Evolutionary conservation across 1,140 invertebrate genomes (phyloP), one percentile per base, ranked within the genome.

Genomic region (Agraylea sexmaculata): DNA sequence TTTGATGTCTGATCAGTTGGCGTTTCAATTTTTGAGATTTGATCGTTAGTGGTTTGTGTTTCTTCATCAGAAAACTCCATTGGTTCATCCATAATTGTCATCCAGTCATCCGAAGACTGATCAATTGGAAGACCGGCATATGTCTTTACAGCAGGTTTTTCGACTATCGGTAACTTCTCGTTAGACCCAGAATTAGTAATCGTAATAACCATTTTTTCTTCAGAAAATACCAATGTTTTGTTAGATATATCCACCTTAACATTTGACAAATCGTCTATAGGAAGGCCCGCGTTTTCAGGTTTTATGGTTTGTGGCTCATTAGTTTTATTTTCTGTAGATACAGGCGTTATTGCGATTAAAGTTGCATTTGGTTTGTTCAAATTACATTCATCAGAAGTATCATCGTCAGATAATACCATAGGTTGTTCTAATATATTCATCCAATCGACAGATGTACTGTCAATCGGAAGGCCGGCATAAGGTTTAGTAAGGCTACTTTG

Each of bases 81-180:
- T 34, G 65, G 58, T 47, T 71, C 65, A 43, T 74, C 70, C 28
- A 74, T 43, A 36, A 69, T 59, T 51, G 55, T 53, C 57, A 61
- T 58, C 61, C 60, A 61, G 5, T 51, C 41, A 40, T 47, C 51
- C 5, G 47, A 44, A 10, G 59, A 53, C 3, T 48, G 43, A 48
- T 60, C 56, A 1, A 60, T 54, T 6, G 57, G 58, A 25, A 60
- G 39, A 21, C 57, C 56, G 46, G 54, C 57, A 46, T 61, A 57
- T 15, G 27, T 4, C 27, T 38, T 43, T 8, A 12, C 5, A 19
- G 28, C 28, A 37, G 35, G 3, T 8, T 10, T 21, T 37, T 37
- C 16, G 21, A n/a, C 15, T 4, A n/a, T 22, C n/a, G 35, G 23
- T 7, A n/a, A 7, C 7, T 19, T 21, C 11, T 37, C 35, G n/a